phyloP scores from a whole-genome alignment of 1,140 invertebrate genomes.

The Trissolcus basalis region DNA sequence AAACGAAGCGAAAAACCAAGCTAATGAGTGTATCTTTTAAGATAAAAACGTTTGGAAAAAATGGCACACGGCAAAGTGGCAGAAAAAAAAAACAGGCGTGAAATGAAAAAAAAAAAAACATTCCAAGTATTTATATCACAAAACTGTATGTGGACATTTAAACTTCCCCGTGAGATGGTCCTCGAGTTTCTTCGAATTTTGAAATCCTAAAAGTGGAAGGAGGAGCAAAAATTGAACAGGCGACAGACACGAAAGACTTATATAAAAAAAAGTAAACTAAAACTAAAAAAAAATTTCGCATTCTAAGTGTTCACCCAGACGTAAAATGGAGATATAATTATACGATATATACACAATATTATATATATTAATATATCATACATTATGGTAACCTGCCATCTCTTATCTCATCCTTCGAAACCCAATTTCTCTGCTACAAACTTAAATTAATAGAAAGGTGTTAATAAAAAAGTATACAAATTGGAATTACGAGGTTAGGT shows the following conservation, averaged over 20 bases:
- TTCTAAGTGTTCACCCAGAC: conserved; percentile 70
- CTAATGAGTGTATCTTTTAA: conserved; percentile 74
- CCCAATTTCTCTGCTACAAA: conserved; percentile 48
- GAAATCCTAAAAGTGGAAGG: conserved; percentile 3
- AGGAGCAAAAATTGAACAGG: neutral
- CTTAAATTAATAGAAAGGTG: conserved; percentile 29
- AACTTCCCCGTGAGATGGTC: conserved; percentile 60
- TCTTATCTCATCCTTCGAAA: conserved; percentile 56
- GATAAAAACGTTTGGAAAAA: conserved; percentile 64
- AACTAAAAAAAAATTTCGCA: conserved; percentile 55
- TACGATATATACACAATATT: conserved; percentile 50
- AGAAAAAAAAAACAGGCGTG: conserved; percentile 25
- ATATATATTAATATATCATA: conserved; percentile 50
- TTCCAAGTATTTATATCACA: conserved; percentile 67
- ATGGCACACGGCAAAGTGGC: conserved; percentile 29
- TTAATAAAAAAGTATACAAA: neutral
- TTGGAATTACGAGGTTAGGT: neutral
- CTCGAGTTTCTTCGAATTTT: conserved; percentile 56
- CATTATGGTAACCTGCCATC: conserved; percentile 62
- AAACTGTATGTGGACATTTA: conserved; percentile 73
- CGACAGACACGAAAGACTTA: conserved; percentile 24
- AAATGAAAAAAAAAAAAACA: conserved; percentile 55
- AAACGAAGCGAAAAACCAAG: conserved; percentile 65
- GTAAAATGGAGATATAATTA: conserved; percentile 59
- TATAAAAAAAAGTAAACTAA: conserved; percentile 51